phyloP scores from a whole-genome alignment of 2,113 vertebrate genomes.

The Antidorcas marsupialis region DNA sequence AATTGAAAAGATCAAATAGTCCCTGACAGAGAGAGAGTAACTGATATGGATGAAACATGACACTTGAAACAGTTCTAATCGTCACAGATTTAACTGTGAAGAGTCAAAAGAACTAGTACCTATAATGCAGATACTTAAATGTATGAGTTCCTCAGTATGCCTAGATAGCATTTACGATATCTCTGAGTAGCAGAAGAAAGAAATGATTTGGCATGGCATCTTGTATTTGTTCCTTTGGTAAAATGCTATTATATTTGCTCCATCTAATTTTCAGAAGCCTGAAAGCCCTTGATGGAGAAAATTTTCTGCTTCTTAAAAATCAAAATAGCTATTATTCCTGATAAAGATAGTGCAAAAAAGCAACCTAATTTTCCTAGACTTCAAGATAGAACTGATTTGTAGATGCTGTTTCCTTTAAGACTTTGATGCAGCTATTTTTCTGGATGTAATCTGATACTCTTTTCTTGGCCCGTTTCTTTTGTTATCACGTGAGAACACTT shows the following conservation, averaged over 20 bases:
- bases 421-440: not conserved
- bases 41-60: not conserved
- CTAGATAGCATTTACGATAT: not conserved
- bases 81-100: not conserved
- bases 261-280: conserved; percentile 33
- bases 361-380: conserved; percentile 21
- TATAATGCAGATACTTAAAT: conserved; percentile 34
- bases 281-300: conserved; percentile 24
- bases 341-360: conserved; percentile 39
- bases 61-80: not conserved
- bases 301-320: not conserved
- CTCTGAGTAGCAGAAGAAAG: not conserved
- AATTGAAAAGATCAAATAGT: conserved; percentile 25
- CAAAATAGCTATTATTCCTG: conserved; percentile 19
- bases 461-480: not conserved
- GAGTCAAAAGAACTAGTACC: conserved; percentile 17
- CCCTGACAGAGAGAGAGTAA: not conserved
- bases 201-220: not conserved
- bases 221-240: not conserved
- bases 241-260: not conserved
- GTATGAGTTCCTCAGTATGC: not conserved
- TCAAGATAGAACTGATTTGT: not conserved
- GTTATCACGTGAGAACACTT: not conserved
- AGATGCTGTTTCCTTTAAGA: conserved; percentile 9
- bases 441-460: not conserved